Conservation (phyloP, 1,140 invertebrate genomes). For the Scaptomyza pallida region DNA sequence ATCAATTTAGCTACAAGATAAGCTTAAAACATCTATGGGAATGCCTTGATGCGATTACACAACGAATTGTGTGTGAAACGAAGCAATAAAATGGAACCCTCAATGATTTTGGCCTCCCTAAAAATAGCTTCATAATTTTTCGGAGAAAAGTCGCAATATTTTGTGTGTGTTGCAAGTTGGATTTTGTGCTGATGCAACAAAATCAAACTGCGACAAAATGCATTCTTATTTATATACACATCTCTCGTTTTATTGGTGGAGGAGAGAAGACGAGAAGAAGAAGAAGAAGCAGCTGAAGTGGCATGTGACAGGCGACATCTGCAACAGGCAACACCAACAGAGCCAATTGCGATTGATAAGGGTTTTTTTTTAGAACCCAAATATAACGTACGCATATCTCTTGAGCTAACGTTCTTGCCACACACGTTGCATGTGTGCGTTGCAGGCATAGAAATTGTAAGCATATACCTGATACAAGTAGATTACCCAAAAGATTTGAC, state of each 20-base stretch:
- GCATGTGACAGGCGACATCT: constrained; percentile 25
- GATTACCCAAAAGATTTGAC: not conserved
- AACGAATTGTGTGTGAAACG: constrained; percentile 6
- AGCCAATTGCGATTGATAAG: constrained; percentile 54
- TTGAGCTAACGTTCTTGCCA: constrained; percentile 30
- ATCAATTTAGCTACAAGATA: not conserved
- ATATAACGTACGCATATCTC: constrained; percentile 31
- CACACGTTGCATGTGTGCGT: constrained; percentile 30
- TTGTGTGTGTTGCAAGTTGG: constrained; percentile 13
- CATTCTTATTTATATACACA: constrained; percentile 13
- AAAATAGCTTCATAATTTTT: no score
- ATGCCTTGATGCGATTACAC: constrained; percentile 13
- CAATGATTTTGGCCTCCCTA: constrained; percentile 9
- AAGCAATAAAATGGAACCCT: constrained; percentile 6
- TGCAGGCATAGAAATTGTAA: not conserved
- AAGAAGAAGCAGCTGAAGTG: not conserved
- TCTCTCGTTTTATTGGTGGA: constrained; percentile 1
- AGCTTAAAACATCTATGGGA: not conserved
- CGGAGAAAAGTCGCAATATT: no score
- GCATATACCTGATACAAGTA: not conserved
- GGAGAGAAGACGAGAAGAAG: constrained; percentile 7
- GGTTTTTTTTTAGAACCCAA: constrained; percentile 52
- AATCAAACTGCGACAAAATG: constrained; percentile 24
- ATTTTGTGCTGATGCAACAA: constrained; percentile 17
- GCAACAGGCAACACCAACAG: constrained; percentile 25